phyloP scores from a whole-genome alignment of 2,797 vertebrate species.

The Syngnathus rostellatus region DNA sequence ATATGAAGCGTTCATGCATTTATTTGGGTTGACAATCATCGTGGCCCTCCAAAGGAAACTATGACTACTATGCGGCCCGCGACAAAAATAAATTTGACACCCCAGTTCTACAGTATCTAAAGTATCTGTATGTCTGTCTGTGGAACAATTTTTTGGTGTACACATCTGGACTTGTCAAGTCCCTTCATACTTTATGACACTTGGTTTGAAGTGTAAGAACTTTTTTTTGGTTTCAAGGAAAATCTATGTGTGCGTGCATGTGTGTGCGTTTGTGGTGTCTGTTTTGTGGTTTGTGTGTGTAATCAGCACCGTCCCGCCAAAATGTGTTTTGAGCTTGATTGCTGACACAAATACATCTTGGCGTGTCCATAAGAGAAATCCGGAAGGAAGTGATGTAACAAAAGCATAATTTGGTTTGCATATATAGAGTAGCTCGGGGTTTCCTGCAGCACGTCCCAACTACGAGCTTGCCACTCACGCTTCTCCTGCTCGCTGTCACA shows the following conservation, averaged over 20 bases:
- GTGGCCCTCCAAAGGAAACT: no score
- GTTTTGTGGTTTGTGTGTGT: constrained; percentile 20
- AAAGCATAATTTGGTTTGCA: constrained; percentile 36
- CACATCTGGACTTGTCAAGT: background rate
- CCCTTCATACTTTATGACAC: background rate
- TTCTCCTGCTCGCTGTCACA: constrained; percentile 13
- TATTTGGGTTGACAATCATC: no score
- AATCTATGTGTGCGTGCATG: constrained; percentile 16
- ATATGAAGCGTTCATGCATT: no score
- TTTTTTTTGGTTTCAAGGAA: background rate
- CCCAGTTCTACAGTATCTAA: no score
- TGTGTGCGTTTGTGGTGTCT: constrained; percentile 1
- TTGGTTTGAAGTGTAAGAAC: constrained; percentile 2
- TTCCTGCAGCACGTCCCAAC: constrained; percentile 38
- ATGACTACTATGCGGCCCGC: no score
- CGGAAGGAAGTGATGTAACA: constrained; percentile 70
- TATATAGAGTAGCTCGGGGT: constrained; percentile 49
- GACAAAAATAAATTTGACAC: no score
- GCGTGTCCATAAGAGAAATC: constrained; percentile 35
- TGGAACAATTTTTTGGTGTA: constrained; percentile 1
- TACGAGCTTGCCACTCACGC: constrained; percentile 17
- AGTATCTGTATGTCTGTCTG: constrained; percentile 17
- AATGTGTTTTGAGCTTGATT: constrained; percentile 37
- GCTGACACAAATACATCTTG: constrained; percentile 48
- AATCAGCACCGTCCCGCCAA: constrained; percentile 29